These are phyloP conservation scores for Aphidoletes aphidimyza DNA, from an alignment of 2,888 invertebrate genomes.

Conservation along the genomic window DNA sequence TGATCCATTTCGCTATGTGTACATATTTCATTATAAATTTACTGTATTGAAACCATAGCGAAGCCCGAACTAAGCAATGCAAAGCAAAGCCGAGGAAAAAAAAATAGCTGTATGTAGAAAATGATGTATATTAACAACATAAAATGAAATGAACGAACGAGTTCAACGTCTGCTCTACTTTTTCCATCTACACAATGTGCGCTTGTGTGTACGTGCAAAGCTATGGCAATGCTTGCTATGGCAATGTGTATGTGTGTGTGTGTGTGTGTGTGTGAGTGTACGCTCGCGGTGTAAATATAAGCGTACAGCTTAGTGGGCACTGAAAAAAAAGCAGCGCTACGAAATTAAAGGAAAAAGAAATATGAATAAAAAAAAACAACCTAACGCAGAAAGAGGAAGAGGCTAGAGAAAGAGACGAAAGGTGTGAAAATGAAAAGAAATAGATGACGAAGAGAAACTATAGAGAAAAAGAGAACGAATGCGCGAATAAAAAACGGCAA, in stretches of 20 bases:
- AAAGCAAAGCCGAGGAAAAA: neutral
- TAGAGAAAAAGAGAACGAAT: neutral
- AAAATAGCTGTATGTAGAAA: conserved; percentile 39
- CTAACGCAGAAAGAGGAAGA: conserved; percentile 25
- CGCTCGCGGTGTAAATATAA: conserved; percentile 13
- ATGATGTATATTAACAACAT: conserved; percentile 49
- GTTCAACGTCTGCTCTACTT: conserved; percentile 49
- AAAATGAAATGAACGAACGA: conserved; percentile 48
- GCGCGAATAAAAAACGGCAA: conserved; percentile 14
- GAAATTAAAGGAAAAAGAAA: conserved; percentile 7
- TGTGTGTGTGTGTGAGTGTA: neutral
- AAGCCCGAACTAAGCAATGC: conserved; percentile 3
- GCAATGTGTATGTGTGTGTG: neutral
- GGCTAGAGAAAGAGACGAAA: conserved; percentile 30
- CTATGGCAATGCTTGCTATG: too few relatives aligned
- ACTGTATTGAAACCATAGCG: neutral
- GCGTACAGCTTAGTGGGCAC: conserved; percentile 40
- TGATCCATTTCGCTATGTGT: conserved; percentile 41
- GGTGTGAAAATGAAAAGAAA: neutral
- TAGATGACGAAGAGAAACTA: neutral
- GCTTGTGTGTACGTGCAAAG: neutral
- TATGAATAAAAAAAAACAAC: conserved; percentile 29
- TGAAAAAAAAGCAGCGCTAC: neutral
- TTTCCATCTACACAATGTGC: conserved; percentile 16
- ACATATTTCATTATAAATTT: conserved; percentile 49